Evolutionary conservation across 2,888 invertebrate species (phyloP).

Genomic region (Byasa hedistus): DNA sequence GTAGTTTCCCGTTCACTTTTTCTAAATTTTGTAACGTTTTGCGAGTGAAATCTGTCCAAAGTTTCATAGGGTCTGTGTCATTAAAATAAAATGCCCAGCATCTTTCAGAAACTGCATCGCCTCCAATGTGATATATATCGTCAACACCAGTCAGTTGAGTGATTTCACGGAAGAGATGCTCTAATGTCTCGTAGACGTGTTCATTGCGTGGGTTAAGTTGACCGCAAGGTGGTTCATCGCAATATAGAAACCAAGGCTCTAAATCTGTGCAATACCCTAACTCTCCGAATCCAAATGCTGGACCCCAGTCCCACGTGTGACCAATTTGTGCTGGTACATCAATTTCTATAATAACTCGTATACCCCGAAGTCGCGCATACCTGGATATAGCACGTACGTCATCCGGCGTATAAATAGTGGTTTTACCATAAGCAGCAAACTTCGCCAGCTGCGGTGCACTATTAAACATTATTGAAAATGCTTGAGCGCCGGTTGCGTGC

Average conservation of each 20-base stretch:
- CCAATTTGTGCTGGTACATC: slow-evolving; percentile 93
- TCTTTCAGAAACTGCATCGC: slow-evolving; percentile 85
- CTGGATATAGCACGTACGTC: slow-evolving; percentile 86
- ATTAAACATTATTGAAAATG: slow-evolving; percentile 90
- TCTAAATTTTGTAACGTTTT: slow-evolving; percentile 80
- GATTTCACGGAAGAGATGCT: slow-evolving; percentile 86
- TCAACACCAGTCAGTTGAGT: slow-evolving; percentile 85
- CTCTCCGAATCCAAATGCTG: slow-evolving; percentile 82
- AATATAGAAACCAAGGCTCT: slow-evolving; percentile 85
- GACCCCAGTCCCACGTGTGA: slow-evolving; percentile 89
- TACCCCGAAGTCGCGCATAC: slow-evolving; percentile 88
- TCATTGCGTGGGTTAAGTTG: slow-evolving; percentile 88
- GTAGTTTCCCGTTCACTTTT: slow-evolving; percentile 66
- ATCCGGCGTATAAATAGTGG: slow-evolving; percentile 83
- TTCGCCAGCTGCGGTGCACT: slow-evolving; percentile 85
- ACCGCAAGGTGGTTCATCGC: slow-evolving; percentile 90
- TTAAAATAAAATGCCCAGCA: slow-evolving; percentile 85
- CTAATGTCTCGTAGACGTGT: slow-evolving; percentile 83
- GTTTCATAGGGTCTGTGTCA: slow-evolving; percentile 81
- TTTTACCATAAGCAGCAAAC: slow-evolving; percentile 89
- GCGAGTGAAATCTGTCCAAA: slow-evolving; percentile 86
- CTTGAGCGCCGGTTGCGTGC: slow-evolving; percentile 93
- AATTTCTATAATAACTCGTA: slow-evolving; percentile 91
- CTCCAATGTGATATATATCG: slow-evolving; percentile 89
- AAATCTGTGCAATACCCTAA: slow-evolving; percentile 86